A percentile compares a stretch with the other conserved stretches of the same genome.
Conservation (phyloP, 2,888 invertebrate species). For the Urechis unicinctus region DNA sequence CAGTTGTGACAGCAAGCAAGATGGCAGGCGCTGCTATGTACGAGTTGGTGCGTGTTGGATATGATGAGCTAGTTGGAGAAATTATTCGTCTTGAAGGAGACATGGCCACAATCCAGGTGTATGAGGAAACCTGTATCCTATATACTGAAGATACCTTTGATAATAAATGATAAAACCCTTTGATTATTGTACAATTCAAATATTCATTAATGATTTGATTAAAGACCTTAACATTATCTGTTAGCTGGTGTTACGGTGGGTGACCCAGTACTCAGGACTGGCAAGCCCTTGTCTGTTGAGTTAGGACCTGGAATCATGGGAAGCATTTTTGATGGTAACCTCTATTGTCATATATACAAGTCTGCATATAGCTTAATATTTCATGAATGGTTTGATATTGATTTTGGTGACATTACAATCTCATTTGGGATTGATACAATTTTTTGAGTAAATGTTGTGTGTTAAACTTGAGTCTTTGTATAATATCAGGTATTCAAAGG, state of each 20-base stretch:
- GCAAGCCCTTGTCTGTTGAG: constrained; percentile 98
- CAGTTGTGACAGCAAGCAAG: constrained; percentile 97
- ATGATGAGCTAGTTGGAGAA: constrained; percentile 96
- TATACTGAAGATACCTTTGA: neutral
- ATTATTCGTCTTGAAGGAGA: constrained; percentile 99
- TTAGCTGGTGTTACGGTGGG: constrained; percentile 92
- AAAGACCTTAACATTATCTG: too few relatives aligned
- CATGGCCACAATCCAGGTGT: constrained; percentile 98
- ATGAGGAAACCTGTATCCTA: constrained; percentile 58
- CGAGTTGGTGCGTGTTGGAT: constrained; percentile 97
- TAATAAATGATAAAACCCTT: too few relatives aligned
- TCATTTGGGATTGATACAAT: too few relatives aligned
- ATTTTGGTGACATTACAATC: too few relatives aligned
- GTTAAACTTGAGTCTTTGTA: too few relatives aligned
- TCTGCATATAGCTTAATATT: too few relatives aligned
- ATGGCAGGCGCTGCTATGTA: constrained; percentile 99
- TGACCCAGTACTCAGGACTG: constrained; percentile 95
- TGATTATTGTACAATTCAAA: too few relatives aligned
- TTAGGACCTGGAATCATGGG: constrained; percentile 98
- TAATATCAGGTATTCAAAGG: constrained; percentile 73
- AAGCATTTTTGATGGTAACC: constrained; percentile 97
- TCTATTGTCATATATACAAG: too few relatives aligned
- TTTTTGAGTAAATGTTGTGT: too few relatives aligned
- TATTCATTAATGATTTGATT: too few relatives aligned
- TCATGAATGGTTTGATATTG: too few relatives aligned